Evolutionary conservation across 2,113 vertebrate genomes (phyloP).

Genomic region (Urocynchramus pylzowi): DNA sequence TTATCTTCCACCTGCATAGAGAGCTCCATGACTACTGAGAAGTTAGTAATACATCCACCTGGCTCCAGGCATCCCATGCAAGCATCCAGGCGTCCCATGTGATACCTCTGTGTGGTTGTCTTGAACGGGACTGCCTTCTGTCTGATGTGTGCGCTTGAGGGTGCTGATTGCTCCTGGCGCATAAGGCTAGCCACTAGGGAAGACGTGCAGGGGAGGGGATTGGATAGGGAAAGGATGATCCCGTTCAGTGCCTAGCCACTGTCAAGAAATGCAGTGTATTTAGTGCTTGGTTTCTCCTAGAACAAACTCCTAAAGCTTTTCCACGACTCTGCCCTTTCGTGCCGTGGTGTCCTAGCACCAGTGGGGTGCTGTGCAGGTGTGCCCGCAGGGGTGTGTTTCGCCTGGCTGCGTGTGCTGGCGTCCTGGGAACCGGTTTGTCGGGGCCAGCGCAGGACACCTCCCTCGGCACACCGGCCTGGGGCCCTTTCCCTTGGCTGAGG

Average conservation of each 20-base stretch:
- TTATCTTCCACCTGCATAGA: neutral
- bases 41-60: too few relatives aligned
- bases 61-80: accelerated
- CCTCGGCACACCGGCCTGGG: accelerated
- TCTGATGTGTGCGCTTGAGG: accelerated
- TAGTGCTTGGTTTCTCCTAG: neutral
- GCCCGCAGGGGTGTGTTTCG: neutral
- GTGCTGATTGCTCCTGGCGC: neutral
- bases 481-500: neutral
- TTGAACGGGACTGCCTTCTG: too few relatives aligned
- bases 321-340: accelerated
- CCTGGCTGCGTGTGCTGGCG: neutral
- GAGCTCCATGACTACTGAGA: neutral
- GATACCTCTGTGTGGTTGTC: too few relatives aligned
- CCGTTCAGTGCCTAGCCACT: neutral
- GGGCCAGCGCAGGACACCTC: neutral
- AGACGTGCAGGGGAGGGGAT: accelerated
- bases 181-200: accelerated
- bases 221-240: too few relatives aligned
- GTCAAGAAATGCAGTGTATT: neutral
- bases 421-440: neutral
- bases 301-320: neutral
- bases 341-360: accelerated
- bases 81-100: too few relatives aligned
- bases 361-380: accelerated